These are phyloP conservation scores for Butorides virescens DNA, from an alignment of 2,113 vertebrate genomes.

Conservation along the genomic window DNA sequence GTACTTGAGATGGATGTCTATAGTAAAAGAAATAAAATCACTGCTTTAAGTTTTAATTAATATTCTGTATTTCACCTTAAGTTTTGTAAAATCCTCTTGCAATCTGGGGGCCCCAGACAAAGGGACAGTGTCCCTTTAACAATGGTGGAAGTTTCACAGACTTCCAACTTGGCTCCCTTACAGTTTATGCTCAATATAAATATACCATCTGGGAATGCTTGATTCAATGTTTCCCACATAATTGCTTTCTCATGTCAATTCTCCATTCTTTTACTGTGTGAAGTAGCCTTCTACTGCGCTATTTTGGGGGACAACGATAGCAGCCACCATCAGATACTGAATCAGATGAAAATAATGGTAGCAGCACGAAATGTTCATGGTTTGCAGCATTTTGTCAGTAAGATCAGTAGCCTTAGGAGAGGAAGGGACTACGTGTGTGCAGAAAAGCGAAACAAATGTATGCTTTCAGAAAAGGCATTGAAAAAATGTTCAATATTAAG, in stretches of 20 bases:
- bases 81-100: not conserved
- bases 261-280: slow-evolving; percentile 15
- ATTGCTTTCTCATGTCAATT: slow-evolving; percentile 63
- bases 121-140: slow-evolving; percentile 50
- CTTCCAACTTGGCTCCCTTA: slow-evolving; percentile 55
- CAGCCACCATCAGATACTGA: not conserved
- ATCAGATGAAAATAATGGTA: not conserved
- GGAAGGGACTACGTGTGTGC: not conserved
- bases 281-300: not conserved
- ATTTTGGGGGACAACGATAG: not conserved
- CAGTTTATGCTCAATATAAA: slow-evolving; percentile 58
- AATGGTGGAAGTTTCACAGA: slow-evolving; percentile 45
- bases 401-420: not conserved
- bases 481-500: not conserved
- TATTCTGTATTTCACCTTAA: not conserved
- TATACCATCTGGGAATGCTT: slow-evolving; percentile 64
- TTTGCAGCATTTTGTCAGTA: not conserved
- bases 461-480: not conserved
- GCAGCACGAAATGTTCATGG: not conserved
- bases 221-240: slow-evolving; percentile 57
- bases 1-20: not conserved
- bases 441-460: not conserved
- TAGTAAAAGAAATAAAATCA: not conserved
- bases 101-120: not conserved
- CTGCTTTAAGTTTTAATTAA: not conserved